Base-by-base conservation (phyloP, 2,888 invertebrate species). In the Diarsia rubi region DNA sequence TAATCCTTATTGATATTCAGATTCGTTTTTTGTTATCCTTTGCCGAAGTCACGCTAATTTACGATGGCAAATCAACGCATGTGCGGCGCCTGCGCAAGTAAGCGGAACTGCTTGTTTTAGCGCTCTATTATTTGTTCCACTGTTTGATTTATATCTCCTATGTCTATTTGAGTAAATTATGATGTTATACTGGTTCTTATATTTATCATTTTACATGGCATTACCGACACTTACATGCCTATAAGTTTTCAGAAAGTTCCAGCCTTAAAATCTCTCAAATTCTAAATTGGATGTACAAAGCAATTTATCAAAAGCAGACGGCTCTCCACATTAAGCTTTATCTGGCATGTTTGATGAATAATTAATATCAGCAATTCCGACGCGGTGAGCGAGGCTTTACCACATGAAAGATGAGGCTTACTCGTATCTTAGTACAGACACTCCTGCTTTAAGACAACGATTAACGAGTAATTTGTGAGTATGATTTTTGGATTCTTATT, bases 311-410 rank as follows among this genome's bases (percentile, higher is more conserved):
- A 68, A 59, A 68, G 71, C 44, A 69, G 60, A 69, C 69, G 27
- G 77, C 67, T 49, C 59, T 64, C n/a, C 67, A 68, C 64, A 71
- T 71, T 60, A 62, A 69, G 73, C 68, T 68, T 70, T 66, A 73
- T 73, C 73, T 73, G 69, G 44, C 45, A 83, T 78, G 62, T 73
- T 83, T 79, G 67, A 79, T 79, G 74, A 81, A 79, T 83, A 81
- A 83, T 75, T 79, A 85, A 76, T 79, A 64, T 65, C 73, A 69
- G 78, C 49, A 73, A 75, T 66, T 37, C 24, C 44, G 69, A 67
- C 69, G 64, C 65, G 42, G 64, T 68, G 64, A 74, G 70, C 68
- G 70, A 65, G 45, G 47, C 52, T 71, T 69, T 66, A 66, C 60
- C 63, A 54, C 54, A 60, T 70, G 66, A 60, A 73, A 69, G 54